These are phyloP conservation scores for Ophion obscuratus DNA, from an alignment of 2,888 invertebrate genomes.

Conservation along the genomic window DNA sequence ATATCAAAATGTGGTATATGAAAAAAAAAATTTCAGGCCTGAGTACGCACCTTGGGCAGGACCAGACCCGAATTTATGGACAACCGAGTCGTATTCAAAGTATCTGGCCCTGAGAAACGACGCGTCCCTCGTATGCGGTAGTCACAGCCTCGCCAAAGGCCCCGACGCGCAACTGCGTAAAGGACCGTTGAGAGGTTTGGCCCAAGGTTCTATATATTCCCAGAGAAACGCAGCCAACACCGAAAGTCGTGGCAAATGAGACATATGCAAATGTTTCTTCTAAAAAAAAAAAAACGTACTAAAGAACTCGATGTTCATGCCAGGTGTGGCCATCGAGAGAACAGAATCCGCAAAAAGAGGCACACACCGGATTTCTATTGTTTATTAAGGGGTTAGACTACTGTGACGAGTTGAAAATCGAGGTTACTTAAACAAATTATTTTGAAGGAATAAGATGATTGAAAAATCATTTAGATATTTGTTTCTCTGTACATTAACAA, in stretches of 20 bases:
- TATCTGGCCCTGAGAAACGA: constrained; percentile 85
- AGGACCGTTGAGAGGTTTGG: constrained; percentile 89
- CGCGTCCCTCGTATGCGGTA: constrained; percentile 82
- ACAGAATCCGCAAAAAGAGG: neutral
- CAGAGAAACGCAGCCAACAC: constrained; percentile 86
- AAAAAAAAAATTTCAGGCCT: constrained; percentile 85
- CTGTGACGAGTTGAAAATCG: too few species aligned
- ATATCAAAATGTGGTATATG: neutral
- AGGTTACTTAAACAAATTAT: too few species aligned
- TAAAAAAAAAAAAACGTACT: constrained; percentile 53
- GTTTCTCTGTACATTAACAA: too few species aligned
- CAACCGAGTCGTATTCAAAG: constrained; percentile 75
- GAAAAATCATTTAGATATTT: too few species aligned
- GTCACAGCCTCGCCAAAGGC: constrained; percentile 86
- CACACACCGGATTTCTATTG: constrained; percentile 1
- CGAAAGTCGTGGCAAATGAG: constrained; percentile 85
- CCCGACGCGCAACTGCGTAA: constrained; percentile 89
- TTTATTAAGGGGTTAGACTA: constrained; percentile 8
- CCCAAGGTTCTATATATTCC: constrained; percentile 92
- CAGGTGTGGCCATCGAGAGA: constrained; percentile 41
- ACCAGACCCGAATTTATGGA: constrained; percentile 88
- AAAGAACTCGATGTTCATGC: neutral
- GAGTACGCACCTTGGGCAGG: constrained; percentile 95
- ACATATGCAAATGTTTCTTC: constrained; percentile 80
- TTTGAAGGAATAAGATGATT: too few species aligned